A percentile compares a stretch with the other conserved stretches of the same genome.
These are phyloP conservation scores for Phengaris alcon DNA, from an alignment of 2,888 invertebrate genomes.

Conservation along the genomic window DNA sequence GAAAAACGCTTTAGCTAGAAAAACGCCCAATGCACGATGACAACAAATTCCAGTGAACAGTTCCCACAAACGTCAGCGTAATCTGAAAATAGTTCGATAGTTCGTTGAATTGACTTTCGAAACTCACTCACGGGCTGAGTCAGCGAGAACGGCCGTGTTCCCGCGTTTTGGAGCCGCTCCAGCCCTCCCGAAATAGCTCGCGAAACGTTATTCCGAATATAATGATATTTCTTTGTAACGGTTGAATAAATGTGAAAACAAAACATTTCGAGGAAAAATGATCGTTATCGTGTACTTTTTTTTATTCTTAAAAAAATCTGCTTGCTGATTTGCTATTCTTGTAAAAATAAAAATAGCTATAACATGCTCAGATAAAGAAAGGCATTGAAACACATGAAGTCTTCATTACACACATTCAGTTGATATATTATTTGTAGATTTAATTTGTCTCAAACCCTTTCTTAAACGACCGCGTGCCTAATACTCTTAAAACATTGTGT, in stretches of 20 bases:
- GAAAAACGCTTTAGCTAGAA: too few relatives aligned
- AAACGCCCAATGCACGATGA: too few relatives aligned
- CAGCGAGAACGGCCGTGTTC: conserved; percentile 68
- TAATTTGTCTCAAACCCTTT: too few relatives aligned
- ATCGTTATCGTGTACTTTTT: too few relatives aligned
- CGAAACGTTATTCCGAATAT: conserved; percentile 51
- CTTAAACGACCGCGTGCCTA: too few relatives aligned
- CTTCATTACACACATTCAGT: too few relatives aligned
- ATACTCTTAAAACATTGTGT: too few relatives aligned
- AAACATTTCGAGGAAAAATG: conserved; percentile 16
- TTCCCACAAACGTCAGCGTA: conserved; percentile 33
- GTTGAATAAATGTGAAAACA: conserved; percentile 19
- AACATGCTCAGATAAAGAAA: too few relatives aligned
- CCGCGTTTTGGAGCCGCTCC: conserved; percentile 72
- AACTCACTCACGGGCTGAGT: conserved; percentile 64
- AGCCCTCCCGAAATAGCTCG: conserved; percentile 71
- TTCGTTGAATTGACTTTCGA: conserved; percentile 33
- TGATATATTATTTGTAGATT: too few relatives aligned
- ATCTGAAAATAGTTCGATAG: conserved; percentile 31
- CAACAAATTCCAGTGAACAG: not conserved
- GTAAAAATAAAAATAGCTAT: not conserved
- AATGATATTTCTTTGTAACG: conserved; percentile 32
- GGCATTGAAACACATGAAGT: too few relatives aligned
- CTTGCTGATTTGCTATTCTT: not conserved
- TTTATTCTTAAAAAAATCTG: too few relatives aligned